Base-by-base conservation (phyloP, 2,888 invertebrate genomes). In the Drosophila diplacantha region DNA sequence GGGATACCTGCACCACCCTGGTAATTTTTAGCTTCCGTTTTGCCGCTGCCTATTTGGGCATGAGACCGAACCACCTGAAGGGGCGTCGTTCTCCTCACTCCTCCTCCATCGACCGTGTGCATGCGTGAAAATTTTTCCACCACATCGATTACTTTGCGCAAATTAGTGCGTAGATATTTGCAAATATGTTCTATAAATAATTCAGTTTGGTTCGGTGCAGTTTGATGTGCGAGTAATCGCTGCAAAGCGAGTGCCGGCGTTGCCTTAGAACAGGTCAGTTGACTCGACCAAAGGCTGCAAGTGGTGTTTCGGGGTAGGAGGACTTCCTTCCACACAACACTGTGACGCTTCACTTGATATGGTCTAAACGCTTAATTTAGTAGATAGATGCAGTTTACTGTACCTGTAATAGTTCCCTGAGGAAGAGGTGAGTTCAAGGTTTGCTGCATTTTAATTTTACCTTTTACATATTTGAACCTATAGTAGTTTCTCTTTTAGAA, bases 141-240 rank as follows among this genome's bases (percentile, higher is more conserved):
- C 80, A 81, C 80, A 81, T 81, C 80, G 80, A 81, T 81, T 84
- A 84, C 80, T 84, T 81, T 84, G 81, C 83, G 75, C 80, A 84
- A 81, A 84, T 81, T 81, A 81, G 80, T 81, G 84, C 80, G 80
- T 84, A 83, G 80, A 81, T 81, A 84, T 81, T 81, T 84, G 84
- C 84, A 84, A 81, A 81, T 84, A 81, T 81, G 71, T 74, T 75
- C 83, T 84, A 81, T 81, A 84, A 81, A 81, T 81, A 81, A 84
- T 84, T 75, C 63, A 81, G 81, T 73, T 65, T 67, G 74, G 75
- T 65, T 68, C 80, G 63, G 68, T 69, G 72, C 74, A 59, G 68
- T 68, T 70, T 60, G 81, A 72, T 64, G 67, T 61, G 61, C 43
- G 22, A 43, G 58, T 58, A 58, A 58, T 59, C 58, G 49, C 50